Percentiles rank a stretch among this genome's conserved stretches.
These are phyloP conservation scores for Kobus ellipsiprymnus DNA, from an alignment of 2,113 vertebrate species.

Conservation along the genomic window DNA sequence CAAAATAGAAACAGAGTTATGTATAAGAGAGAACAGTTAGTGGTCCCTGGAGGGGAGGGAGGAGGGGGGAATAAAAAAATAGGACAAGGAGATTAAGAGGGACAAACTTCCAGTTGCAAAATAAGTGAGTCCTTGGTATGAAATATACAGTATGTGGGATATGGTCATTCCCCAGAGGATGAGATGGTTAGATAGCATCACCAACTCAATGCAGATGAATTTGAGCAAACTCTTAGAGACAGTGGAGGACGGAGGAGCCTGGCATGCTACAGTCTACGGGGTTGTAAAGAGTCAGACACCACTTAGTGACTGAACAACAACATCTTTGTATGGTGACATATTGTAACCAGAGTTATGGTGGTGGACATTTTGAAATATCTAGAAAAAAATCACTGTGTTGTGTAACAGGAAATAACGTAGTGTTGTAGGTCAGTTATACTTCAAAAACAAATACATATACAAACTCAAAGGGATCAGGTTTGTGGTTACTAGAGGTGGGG, in stretches of 20 bases:
- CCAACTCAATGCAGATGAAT: neutral
- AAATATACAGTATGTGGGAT: neutral
- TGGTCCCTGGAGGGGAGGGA: neutral
- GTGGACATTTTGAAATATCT: neutral
- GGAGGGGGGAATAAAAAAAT: neutral
- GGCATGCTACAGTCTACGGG: neutral
- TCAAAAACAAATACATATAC: neutral
- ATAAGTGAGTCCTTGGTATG: neutral
- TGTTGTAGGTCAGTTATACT: neutral
- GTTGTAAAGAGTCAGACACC: neutral
- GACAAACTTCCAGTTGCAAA: neutral
- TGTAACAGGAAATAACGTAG: neutral
- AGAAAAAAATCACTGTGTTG: neutral
- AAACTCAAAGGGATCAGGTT: neutral
- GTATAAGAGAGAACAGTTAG: neutral
- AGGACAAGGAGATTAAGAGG: neutral
- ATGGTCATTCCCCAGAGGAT: neutral
- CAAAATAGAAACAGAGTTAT: neutral
- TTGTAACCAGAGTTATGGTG: neutral
- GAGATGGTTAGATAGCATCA: neutral
- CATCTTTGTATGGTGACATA: neutral
- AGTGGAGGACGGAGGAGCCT: neutral
- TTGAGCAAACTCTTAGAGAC: neutral
- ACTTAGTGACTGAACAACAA: neutral
- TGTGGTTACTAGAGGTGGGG: neutral